Percentiles rank a stretch among this genome's conserved stretches.
Conservation (phyloP, 2,797 vertebrate genomes). For the Lepus townsendii region DNA sequence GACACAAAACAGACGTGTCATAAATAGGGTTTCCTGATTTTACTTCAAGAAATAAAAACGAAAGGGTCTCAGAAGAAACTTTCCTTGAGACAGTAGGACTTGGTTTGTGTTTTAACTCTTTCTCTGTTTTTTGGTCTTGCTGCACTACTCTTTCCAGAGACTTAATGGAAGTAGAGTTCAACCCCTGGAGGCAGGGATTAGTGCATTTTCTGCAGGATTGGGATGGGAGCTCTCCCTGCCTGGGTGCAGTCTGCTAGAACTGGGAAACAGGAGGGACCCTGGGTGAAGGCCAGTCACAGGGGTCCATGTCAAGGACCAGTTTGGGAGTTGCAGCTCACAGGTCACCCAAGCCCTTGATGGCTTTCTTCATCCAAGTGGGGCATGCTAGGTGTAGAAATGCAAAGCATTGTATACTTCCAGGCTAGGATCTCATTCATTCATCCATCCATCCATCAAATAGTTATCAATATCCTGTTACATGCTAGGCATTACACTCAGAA, state of each 20-base stretch:
- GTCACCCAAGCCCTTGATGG: neutral
- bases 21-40: neutral
- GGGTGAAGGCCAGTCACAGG: neutral
- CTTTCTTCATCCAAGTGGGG: neutral
- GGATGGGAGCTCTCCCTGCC: rapidly evolving
- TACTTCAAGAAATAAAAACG: slow-evolving; percentile 40
- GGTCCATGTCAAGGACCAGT: neutral
- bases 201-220: neutral
- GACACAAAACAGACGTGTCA: slow-evolving; percentile 42
- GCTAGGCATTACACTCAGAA: neutral
- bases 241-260: neutral
- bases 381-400: neutral
- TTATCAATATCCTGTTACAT: neutral
- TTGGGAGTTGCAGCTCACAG: neutral
- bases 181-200: neutral
- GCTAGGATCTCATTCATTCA: neutral
- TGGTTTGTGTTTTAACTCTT: neutral
- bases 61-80: neutral
- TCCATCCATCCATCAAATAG: neutral
- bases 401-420: neutral
- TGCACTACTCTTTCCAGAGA: neutral
- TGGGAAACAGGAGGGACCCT: neutral
- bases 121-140: slow-evolving; percentile 19
- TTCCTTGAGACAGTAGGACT: neutral
- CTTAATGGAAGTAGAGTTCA: neutral